A percentile compares a stretch with the other conserved stretches of the same genome.
Conservation (phyloP, 2,113 vertebrate species). For the Centropus bengalensis region DNA sequence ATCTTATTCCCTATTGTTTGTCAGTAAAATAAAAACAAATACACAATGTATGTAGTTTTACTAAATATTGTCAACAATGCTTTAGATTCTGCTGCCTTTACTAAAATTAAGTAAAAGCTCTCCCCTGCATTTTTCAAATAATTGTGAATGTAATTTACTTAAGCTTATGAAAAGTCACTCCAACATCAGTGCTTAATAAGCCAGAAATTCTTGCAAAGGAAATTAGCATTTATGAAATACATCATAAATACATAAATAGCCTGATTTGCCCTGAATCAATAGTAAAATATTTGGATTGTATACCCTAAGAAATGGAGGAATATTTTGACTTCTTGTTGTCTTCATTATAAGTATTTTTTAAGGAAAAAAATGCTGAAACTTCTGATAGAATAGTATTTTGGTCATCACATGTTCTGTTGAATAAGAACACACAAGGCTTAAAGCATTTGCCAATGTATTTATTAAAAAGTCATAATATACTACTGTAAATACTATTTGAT, state of each 20-base stretch:
- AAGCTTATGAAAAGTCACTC: constrained; percentile 59
- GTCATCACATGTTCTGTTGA: not conserved
- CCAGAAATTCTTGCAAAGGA: constrained; percentile 40
- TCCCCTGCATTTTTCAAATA: constrained; percentile 48
- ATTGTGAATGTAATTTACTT: constrained; percentile 58
- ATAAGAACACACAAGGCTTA: not conserved
- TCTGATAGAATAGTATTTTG: not conserved
- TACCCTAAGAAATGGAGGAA: not conserved
- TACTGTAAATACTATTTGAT: not conserved
- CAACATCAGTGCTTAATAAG: constrained; percentile 50
- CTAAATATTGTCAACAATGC: not conserved
- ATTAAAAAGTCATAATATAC: not conserved
- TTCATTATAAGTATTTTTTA: not conserved
- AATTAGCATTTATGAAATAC: constrained; percentile 43
- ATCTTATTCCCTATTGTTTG: not conserved
- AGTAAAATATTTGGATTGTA: constrained; percentile 32
- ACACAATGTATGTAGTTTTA: not conserved
- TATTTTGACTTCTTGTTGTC: not conserved
- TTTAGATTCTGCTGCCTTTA: constrained; percentile 10
- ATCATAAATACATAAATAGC: constrained; percentile 43
- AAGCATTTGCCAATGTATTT: constrained; percentile 10
- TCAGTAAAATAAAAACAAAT: not conserved
- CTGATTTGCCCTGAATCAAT: constrained; percentile 18
- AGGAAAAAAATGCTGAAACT: not conserved
- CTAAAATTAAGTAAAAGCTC: not conserved